These are phyloP conservation scores for Pelecanoides urinatrix DNA, from an alignment of 2,113 vertebrate species.

Conservation along the genomic window DNA sequence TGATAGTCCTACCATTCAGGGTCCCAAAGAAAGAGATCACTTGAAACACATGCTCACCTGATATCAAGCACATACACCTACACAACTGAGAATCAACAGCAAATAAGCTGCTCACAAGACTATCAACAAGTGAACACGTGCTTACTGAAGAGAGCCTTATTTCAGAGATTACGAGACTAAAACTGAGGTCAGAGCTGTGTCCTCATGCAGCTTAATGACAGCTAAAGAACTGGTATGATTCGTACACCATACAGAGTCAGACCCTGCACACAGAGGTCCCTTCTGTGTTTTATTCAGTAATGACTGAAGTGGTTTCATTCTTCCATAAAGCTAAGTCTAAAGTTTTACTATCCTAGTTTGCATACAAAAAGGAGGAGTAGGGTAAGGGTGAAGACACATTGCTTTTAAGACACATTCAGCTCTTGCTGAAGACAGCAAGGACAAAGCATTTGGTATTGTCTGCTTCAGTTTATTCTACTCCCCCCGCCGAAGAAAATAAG, in stretches of 20 bases:
- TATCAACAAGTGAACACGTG: accelerated
- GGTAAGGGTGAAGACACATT: not conserved
- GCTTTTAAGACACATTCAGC: not conserved
- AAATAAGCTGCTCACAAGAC: not conserved
- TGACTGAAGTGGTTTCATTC: not conserved
- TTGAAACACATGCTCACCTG: not conserved
- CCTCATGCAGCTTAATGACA: not conserved
- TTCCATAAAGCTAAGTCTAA: not conserved
- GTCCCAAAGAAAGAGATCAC: not conserved
- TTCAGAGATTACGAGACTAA: not conserved
- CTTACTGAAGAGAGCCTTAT: not conserved
- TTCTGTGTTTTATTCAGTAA: not conserved
- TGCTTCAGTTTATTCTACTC: not conserved
- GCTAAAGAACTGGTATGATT: not conserved
- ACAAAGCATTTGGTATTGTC: not conserved
- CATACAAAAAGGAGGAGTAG: not conserved
- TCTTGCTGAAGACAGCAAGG: not conserved
- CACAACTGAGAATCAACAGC: not conserved
- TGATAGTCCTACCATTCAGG: accelerated
- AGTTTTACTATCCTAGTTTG: not conserved
- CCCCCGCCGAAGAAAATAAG: not conserved
- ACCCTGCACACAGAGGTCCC: no score
- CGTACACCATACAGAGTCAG: not conserved
- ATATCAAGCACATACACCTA: not conserved
- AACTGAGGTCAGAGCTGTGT: not conserved